These are phyloP conservation scores for Pteronura brasiliensis DNA, from an alignment of 2,113 vertebrate species.

Conservation along the genomic window DNA sequence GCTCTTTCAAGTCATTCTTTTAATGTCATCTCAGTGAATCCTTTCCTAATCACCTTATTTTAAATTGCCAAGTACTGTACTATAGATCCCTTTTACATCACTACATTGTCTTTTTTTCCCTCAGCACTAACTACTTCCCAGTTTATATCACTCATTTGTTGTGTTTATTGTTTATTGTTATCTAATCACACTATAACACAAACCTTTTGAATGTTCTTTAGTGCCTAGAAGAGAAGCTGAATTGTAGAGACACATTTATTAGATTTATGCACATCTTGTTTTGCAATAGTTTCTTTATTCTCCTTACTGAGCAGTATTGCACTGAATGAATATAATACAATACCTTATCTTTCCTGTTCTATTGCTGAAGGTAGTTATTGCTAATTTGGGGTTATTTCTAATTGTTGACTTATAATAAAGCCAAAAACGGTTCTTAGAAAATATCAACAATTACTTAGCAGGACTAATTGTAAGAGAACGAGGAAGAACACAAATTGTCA, in stretches of 20 bases:
- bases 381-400: neutral
- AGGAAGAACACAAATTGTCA: neutral
- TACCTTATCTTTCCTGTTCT: neutral
- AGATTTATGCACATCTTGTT: neutral
- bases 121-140: neutral
- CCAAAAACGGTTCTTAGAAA: neutral
- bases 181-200: neutral
- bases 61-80: neutral
- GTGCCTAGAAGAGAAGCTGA: neutral
- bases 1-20: neutral
- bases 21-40: neutral
- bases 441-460: neutral
- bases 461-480: neutral
- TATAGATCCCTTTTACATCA: neutral
- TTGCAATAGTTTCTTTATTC: neutral
- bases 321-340: neutral
- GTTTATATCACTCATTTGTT: neutral
- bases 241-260: neutral
- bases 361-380: neutral
- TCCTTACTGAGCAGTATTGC: neutral
- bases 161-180: neutral
- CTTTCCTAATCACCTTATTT: neutral
- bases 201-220: neutral
- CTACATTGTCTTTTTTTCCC: neutral
- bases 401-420: neutral